phyloP scores from a whole-genome alignment of 2,888 invertebrate species.

The Rutpela maculata region DNA sequence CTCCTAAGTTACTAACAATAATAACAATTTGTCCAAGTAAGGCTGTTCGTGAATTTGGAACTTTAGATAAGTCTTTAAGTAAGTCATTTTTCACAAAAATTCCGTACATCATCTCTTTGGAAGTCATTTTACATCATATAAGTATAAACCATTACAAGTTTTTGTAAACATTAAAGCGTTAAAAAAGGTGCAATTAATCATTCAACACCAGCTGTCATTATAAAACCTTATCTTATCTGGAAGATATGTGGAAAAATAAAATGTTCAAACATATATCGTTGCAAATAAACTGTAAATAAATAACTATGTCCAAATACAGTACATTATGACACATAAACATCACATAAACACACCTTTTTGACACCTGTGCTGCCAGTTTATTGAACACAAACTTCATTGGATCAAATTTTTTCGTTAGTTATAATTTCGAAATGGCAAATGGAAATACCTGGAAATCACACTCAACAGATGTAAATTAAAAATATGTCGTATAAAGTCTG shows the following conservation, averaged over 20 bases:
- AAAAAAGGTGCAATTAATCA: constrained; percentile 13
- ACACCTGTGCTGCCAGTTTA: constrained; percentile 26
- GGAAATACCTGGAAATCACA: no score
- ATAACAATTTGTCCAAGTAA: constrained; percentile 70
- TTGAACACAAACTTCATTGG: constrained; percentile 5
- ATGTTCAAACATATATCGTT: constrained; percentile 14
- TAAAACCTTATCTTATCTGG: constrained; percentile 31
- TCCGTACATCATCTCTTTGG: constrained; percentile 64
- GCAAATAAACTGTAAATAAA: constrained; percentile 31
- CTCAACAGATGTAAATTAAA: no score
- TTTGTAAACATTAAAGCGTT: constrained; percentile 30
- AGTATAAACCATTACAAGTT: constrained; percentile 28
- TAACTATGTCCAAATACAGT: constrained; percentile 18
- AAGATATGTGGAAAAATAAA: constrained; percentile 11
- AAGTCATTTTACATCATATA: constrained; percentile 53
- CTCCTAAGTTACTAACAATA: constrained; percentile 63
- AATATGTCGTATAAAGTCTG: no score
- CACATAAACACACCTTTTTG: constrained; percentile 31
- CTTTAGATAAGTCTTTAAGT: constrained; percentile 58
- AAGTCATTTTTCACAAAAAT: constrained; percentile 65
- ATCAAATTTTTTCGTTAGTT: background rate
- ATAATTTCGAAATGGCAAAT: background rate
- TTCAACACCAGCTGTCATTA: background rate
- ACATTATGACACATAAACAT: constrained; percentile 38
- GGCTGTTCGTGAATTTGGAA: constrained; percentile 65